Evolutionary conservation across 2,113 vertebrate species (phyloP), one percentile per base, ranked within the genome.

Genomic region (Oostethus manadensis): DNA sequence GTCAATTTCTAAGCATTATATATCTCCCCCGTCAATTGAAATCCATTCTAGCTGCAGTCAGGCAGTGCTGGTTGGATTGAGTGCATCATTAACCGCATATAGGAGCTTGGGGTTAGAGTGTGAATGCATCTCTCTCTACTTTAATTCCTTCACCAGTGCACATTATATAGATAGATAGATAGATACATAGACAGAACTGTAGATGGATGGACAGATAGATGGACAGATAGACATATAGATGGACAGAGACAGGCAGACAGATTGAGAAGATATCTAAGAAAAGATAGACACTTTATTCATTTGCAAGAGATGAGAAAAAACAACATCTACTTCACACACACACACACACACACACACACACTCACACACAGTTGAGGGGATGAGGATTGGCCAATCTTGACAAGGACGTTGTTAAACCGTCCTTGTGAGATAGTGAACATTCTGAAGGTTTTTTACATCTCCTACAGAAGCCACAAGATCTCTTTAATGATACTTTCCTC

Each of bases 41-140:
- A 56, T 48, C 42, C 26, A 43, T 45, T 62, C 23, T 10, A 53
- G 18, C 11, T 63, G 10, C 0, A 2, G 22, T 58, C 42, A 54
- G 17, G 1, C 26, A 2, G 43, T 20, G 8, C 6, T 22, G 53
- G 33, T 33, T 50, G 40, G 29, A 44, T 43, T 14, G 42, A 44
- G 29, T 48, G 63, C 49, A 48, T 60, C 49, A 70, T 73, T 65
- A 66, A 62, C 22, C 58, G 47, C 38, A 33, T 33, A 45, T 8
- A 53, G 22, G 15, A 38, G 9, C 40, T 23, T 53, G 45, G 33
- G 17, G 55, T 14, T 22, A 50, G n/a, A 40, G 14, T 5, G 1
- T 42, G 42, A 35, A 64, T 14, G 45, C 22, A 56, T n/a, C 4
- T 15, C n/a, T 77, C 13, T 58, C 15, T 35, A 38, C 47, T 53